Conservation (phyloP, 2,888 invertebrate genomes). For the Eilema griseolum region DNA sequence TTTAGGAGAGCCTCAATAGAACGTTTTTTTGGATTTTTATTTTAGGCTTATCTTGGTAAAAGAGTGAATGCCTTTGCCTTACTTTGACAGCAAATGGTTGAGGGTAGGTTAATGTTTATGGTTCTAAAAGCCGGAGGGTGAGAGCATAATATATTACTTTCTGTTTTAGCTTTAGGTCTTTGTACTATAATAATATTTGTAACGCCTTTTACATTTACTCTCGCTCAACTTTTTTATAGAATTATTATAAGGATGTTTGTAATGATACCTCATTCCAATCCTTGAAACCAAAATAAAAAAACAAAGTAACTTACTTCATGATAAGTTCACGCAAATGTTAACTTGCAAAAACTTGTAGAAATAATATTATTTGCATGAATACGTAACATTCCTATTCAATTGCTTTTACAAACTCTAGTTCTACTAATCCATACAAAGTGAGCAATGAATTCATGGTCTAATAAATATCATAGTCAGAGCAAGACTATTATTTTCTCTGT, state of each 20-base stretch:
- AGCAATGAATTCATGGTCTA: too few species aligned
- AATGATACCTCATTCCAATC: not conserved
- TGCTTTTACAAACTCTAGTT: too few species aligned
- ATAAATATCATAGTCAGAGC: too few species aligned
- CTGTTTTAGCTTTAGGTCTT: slow-evolving; percentile 9
- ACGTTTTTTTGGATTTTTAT: slow-evolving; percentile 13
- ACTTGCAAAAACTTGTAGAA: not conserved
- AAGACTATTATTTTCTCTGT: too few species aligned
- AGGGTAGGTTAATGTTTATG: slow-evolving; percentile 12
- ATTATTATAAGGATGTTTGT: not conserved
- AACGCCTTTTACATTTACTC: not conserved
- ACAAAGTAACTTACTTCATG: too few species aligned
- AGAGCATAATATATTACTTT: slow-evolving; percentile 3
- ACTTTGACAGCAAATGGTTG: slow-evolving; percentile 16
- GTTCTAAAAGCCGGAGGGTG: slow-evolving; percentile 10
- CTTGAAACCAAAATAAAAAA: not conserved
- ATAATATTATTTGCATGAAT: too few species aligned
- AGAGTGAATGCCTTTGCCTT: slow-evolving; percentile 15
- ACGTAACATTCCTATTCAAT: too few species aligned
- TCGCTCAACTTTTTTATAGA: not conserved
- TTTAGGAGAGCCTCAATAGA: not conserved
- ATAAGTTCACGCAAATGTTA: too few species aligned
- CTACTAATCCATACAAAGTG: too few species aligned
- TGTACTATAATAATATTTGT: not conserved
- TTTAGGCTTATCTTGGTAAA: slow-evolving; percentile 14